These are phyloP conservation scores for Brenthis daphne DNA, from an alignment of 2,888 invertebrate genomes.

Conservation along the genomic window DNA sequence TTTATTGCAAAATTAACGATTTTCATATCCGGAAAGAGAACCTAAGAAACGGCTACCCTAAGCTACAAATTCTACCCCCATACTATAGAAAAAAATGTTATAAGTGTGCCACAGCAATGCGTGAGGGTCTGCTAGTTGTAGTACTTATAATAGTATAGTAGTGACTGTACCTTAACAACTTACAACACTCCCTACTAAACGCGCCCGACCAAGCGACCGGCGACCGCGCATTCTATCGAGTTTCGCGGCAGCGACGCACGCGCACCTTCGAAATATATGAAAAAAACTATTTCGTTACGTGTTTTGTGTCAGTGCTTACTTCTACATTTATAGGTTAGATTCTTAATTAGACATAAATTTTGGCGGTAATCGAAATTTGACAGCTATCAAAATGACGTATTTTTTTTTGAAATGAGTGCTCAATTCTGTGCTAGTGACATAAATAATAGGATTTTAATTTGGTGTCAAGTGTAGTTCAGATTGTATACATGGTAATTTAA, in stretches of 20 bases:
- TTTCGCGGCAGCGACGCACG: constrained; percentile 50
- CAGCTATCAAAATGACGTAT: constrained; percentile 8
- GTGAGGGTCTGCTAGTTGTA: too few relatives aligned
- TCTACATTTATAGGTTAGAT: constrained; percentile 14
- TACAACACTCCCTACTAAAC: constrained; percentile 30
- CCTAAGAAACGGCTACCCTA: too few relatives aligned
- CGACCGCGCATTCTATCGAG: constrained; percentile 55
- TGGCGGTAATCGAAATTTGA: background rate
- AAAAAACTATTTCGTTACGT: constrained; percentile 31
- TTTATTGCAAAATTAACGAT: too few relatives aligned
- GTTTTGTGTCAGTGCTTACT: constrained; percentile 25
- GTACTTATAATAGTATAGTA: background rate
- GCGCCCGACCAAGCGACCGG: constrained; percentile 41
- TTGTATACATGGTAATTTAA: constrained; percentile 13
- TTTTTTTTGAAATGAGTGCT: constrained; percentile 12
- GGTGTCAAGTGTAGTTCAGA: constrained; percentile 4
- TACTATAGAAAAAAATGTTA: too few relatives aligned
- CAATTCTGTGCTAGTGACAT: constrained; percentile 28
- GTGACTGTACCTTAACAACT: constrained; percentile 26
- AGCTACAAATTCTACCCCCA: too few relatives aligned
- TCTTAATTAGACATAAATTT: background rate
- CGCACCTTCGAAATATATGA: constrained; percentile 40
- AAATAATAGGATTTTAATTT: constrained; percentile 12
- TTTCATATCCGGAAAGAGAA: too few relatives aligned
- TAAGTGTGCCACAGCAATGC: too few relatives aligned